phyloP scores from a whole-genome alignment of 2,113 vertebrate genomes.

The Colinus virginianus region DNA sequence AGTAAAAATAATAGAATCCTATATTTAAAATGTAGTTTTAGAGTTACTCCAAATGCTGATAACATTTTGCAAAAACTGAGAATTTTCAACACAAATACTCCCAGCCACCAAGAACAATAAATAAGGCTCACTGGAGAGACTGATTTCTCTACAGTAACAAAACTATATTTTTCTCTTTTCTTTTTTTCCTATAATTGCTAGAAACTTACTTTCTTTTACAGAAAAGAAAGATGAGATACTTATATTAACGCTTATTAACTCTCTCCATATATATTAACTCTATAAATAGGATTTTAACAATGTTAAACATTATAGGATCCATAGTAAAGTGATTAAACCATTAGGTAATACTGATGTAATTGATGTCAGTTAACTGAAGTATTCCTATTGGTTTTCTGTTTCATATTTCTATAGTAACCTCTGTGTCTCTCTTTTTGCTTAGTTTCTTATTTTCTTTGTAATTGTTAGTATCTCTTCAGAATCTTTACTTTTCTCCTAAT shows the following conservation, averaged over 20 bases:
- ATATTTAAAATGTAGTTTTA: neutral
- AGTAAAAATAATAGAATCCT: neutral
- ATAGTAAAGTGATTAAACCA: neutral
- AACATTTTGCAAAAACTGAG: neutral
- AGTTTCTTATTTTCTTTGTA: neutral
- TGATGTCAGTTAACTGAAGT: neutral
- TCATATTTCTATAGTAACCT: neutral
- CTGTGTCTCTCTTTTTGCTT: neutral
- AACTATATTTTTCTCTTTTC: neutral
- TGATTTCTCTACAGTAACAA: neutral
- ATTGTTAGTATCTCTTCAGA: neutral
- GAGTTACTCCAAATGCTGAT: fast-evolving
- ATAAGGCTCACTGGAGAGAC: neutral
- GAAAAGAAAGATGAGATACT: neutral
- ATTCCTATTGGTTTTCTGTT: neutral
- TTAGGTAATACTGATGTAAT: neutral
- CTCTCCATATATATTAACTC: too few relatives aligned
- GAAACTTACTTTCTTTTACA: neutral
- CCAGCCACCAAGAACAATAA: neutral
- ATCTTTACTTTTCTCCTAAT: slow-evolving; percentile 39
- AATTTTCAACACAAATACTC: neutral
- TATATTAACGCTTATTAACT: neutral
- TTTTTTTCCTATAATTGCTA: neutral
- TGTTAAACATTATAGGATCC: neutral
- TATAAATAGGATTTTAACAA: neutral